phyloP scores from a whole-genome alignment of 2,113 vertebrate species.

The Hassar affinis region DNA sequence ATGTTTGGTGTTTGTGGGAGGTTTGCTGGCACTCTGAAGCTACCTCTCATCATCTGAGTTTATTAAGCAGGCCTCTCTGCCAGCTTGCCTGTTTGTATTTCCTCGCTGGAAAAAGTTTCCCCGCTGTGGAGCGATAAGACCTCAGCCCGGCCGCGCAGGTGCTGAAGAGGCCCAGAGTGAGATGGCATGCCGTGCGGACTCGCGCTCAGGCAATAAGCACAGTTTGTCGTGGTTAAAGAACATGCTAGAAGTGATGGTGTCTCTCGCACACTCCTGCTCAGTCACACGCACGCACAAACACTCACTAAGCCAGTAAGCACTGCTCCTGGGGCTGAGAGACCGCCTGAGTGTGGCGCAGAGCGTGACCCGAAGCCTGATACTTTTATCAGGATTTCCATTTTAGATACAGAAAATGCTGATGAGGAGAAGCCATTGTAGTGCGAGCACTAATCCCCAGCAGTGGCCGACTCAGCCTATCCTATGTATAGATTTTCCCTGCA shows the following conservation, averaged over 20 bases:
- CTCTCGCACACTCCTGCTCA: conserved; percentile 28
- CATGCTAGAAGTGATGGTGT: conserved; percentile 30
- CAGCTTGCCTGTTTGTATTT: conserved; percentile 38
- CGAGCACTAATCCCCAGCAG: conserved; percentile 66
- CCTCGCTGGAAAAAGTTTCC: conserved; percentile 38
- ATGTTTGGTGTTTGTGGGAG: neutral
- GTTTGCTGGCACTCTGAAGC: conserved; percentile 20
- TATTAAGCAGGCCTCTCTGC: conserved; percentile 35
- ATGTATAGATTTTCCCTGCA: conserved; percentile 45
- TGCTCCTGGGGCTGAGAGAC: conserved; percentile 10
- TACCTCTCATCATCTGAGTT: conserved; percentile 30
- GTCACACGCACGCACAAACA: conserved; percentile 14
- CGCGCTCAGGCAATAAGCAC: conserved; percentile 42
- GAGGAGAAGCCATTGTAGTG: conserved; percentile 62
- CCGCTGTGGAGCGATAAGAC: conserved; percentile 29
- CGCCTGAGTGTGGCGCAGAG: conserved; percentile 53
- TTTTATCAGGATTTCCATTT: conserved; percentile 74
- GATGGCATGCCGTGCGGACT: conserved; percentile 32
- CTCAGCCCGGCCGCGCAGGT: conserved; percentile 30
- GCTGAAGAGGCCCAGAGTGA: conserved; percentile 43
- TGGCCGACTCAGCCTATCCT: conserved; percentile 48
- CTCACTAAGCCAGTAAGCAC: conserved; percentile 14
- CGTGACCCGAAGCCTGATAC: conserved; percentile 57
- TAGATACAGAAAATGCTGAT: conserved; percentile 76
- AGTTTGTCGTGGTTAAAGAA: conserved; percentile 43